These are phyloP conservation scores for Camptogramma bilineatum DNA, from an alignment of 2,888 invertebrate species.

Conservation along the genomic window DNA sequence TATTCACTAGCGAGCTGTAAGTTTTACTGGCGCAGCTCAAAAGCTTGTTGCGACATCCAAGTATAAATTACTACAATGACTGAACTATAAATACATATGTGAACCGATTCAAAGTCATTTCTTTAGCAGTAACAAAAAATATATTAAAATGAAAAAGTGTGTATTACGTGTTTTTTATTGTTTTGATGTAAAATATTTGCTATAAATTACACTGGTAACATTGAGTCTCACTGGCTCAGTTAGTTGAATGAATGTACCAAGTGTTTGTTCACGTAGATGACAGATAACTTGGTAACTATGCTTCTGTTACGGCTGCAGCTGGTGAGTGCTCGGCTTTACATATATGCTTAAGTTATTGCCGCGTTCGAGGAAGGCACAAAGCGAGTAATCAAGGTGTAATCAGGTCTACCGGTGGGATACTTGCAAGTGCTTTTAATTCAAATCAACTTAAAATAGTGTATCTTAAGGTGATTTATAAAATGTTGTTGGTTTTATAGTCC, in stretches of 20 bases:
- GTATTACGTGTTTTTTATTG: too few species aligned
- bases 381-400: slow-evolving; percentile 47
- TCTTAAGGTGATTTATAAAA: not conserved
- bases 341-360: slow-evolving; percentile 33
- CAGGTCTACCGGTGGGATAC: slow-evolving; percentile 30
- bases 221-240: too few species aligned
- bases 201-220: too few species aligned
- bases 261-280: not conserved
- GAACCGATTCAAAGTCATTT: not conserved
- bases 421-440: slow-evolving; percentile 3
- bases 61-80: not conserved
- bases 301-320: not conserved
- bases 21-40: not conserved
- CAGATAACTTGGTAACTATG: not conserved
- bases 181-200: too few species aligned
- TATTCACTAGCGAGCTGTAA: not conserved
- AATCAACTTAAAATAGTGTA: not conserved
- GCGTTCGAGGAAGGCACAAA: slow-evolving; percentile 34
- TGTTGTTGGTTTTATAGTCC: too few species aligned
- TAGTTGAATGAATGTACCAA: not conserved
- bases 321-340: not conserved
- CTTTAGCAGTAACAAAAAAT: not conserved
- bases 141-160: not conserved
- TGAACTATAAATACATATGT: too few species aligned
- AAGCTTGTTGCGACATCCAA: not conserved